Evolutionary conservation across 2,888 invertebrate species (phyloP), one percentile per base, ranked within the genome.

Genomic region (Hemistola chrysoprasaria): DNA sequence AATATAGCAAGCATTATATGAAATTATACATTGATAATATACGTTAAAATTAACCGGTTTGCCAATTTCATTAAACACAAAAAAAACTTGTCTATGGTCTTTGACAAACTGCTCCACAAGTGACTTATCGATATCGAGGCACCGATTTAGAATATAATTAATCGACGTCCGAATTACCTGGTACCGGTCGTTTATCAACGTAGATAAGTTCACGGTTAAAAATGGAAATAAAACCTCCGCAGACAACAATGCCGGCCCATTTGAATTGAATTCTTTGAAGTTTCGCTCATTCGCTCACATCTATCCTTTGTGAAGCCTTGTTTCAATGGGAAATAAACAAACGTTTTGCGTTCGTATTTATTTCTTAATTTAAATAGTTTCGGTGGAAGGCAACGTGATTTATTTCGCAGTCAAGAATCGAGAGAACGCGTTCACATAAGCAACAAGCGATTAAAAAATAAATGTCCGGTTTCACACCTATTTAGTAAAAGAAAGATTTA

Each of bases 221-320:
- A 77, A 76, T 63, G 61, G 67, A 73, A 79, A 76, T 63, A 71
- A 71, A 72, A 56, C 51, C 56, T 61, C 58, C 66, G 69, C 80
- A 87, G 86, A 86, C 86, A 85, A 86, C 86, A 86, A 85, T 86
- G 73, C 75, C 62, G 67, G 65, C 59, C 55, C 65, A 78, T 82
- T 84, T 81, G 82, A 83, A 85, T 86, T 78, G 78, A 80, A 83
- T 80, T 64, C 68, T 71, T 66, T 68, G 68, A 71, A 65, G 65
- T 73, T 71, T 66, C 65, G 62, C 61, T 62, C 60, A 61, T 71
- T 66, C 65, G 62, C 61, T 62, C 60, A 61, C 67, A 65, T 76
- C 76, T 74, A 52, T 55, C 51, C 37, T 49, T 40, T 53, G 46
- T 46, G 38, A 36, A 75, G 64, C 71, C 61, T 70, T 72, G 67